Evolutionary conservation across 2,797 vertebrate genomes (phyloP).

Genomic region (Mycteria americana): DNA sequence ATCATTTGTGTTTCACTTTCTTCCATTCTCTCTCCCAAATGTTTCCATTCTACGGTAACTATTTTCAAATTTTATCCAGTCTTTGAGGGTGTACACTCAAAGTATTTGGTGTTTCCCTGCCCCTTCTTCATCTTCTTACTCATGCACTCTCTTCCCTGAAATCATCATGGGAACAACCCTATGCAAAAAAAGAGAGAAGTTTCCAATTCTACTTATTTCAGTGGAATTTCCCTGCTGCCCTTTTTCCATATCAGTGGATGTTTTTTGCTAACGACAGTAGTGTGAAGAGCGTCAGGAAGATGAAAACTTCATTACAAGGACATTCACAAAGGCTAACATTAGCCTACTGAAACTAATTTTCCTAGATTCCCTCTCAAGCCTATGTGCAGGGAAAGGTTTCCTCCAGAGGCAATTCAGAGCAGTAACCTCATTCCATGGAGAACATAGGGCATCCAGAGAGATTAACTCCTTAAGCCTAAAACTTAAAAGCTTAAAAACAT

Average conservation of each 20-base stretch:
- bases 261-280: background rate
- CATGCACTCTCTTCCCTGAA: conserved; percentile 17
- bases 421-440: background rate
- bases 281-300: background rate
- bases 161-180: background rate
- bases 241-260: conserved; percentile 14
- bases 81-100: background rate
- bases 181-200: background rate
- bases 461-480: background rate
- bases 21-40: conserved; percentile 19
- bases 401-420: background rate
- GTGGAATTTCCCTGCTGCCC: conserved; percentile 38
- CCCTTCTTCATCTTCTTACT: conserved; percentile 30
- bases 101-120: conserved; percentile 24
- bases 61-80: background rate
- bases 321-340: background rate
- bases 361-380: background rate
- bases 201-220: conserved; percentile 35
- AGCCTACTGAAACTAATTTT: background rate
- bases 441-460: background rate
- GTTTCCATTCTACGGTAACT: background rate
- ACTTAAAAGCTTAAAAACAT: background rate
- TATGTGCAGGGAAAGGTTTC: background rate
- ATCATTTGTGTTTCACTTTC: conserved; percentile 17
- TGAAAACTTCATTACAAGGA: background rate